phyloP scores from a whole-genome alignment of 1,140 invertebrate genomes.

The Bombus impatiens region DNA sequence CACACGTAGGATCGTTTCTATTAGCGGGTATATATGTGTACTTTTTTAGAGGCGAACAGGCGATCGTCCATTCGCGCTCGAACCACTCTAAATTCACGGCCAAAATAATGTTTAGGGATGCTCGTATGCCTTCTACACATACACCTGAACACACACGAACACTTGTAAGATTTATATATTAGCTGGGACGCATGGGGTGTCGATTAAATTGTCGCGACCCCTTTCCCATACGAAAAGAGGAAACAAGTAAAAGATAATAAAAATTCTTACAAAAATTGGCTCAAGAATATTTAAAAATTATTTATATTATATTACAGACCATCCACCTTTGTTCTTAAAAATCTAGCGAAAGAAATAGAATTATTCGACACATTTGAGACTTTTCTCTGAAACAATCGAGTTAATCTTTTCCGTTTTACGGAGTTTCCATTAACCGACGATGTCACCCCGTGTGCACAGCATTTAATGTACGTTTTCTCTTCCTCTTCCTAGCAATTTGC shows the following conservation, averaged over 20 bases:
- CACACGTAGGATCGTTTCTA: conserved; percentile 25
- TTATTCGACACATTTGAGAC: no score
- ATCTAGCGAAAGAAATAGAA: no score
- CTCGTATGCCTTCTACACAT: conserved; percentile 58
- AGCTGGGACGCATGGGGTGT: conserved; percentile 20
- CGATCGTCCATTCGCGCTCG: conserved; percentile 1
- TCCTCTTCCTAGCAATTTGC: background rate
- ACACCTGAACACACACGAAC: conserved; percentile 23
- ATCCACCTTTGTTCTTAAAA: no score
- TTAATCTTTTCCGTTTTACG: background rate
- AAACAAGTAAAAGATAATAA: background rate
- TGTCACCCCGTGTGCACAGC: background rate
- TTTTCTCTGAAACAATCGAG: no score
- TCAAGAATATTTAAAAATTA: background rate
- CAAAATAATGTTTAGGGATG: conserved; percentile 58
- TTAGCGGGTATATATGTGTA: conserved; percentile 32
- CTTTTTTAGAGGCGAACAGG: conserved; percentile 5
- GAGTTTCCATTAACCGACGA: background rate
- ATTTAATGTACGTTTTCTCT: conserved; percentile 16
- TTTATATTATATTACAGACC: background rate
- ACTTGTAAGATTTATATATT: conserved; percentile 19
- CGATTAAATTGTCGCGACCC: conserved; percentile 1
- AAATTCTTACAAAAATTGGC: background rate
- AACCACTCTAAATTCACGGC: conserved; percentile 58
- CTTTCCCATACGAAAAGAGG: background rate